Percentiles rank a stretch among this genome's conserved stretches.
Evolutionary conservation across 1,140 invertebrate genomes (phyloP).

Genomic region (Triops cancriformis): DNA sequence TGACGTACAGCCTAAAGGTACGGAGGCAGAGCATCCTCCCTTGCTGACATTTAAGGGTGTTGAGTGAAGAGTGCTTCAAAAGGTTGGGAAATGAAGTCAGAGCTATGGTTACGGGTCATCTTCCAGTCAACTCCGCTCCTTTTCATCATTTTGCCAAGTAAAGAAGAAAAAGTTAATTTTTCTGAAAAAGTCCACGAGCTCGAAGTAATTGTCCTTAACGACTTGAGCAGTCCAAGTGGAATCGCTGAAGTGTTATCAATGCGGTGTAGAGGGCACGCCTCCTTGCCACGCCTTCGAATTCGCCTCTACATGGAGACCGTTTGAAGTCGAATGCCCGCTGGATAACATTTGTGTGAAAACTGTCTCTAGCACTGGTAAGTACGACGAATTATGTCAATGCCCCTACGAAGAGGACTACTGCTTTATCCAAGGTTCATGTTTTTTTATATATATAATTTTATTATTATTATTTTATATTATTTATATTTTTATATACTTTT

Average conservation of each 20-base stretch:
- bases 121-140: neutral
- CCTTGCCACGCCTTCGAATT: slow-evolving; percentile 6
- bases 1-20: neutral
- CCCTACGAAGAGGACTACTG: neutral
- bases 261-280: neutral
- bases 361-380: neutral
- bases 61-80: neutral
- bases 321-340: slow-evolving; percentile 21
- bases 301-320: slow-evolving; percentile 15
- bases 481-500: no score
- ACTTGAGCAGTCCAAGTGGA: neutral
- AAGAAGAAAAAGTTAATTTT: neutral
- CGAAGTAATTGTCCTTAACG: neutral
- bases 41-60: neutral
- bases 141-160: neutral
- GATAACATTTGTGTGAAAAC: slow-evolving; percentile 18
- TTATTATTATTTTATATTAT: no score
- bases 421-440: no score
- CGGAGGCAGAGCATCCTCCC: neutral
- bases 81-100: neutral
- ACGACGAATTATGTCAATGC: neutral
- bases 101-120: neutral
- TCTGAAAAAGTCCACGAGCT: neutral
- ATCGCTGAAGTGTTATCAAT: slow-evolving; percentile 15
- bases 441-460: no score